Evolutionary conservation across 2,113 vertebrate species (phyloP), one percentile per base, ranked within the genome.

Genomic region (Percina caprodes): DNA sequence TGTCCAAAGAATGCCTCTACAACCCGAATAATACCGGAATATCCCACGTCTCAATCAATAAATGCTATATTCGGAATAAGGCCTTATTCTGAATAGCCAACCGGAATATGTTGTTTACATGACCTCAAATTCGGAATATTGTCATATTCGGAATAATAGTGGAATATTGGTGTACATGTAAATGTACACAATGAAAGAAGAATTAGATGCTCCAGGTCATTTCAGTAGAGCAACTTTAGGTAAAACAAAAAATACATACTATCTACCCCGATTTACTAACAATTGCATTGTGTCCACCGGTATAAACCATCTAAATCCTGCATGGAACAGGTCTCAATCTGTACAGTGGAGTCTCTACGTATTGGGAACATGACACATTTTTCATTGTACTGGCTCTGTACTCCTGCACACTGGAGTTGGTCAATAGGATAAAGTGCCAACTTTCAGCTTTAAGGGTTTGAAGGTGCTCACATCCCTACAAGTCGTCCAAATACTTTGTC

Each of bases 201-300:
- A 81, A 84, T 45, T 74, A 33, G 14, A 76, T 69, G 73, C 56
- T 83, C 46, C 51, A 42, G 67, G 80, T 83, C 83, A 87, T 83
- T 73, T 69, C 18, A 86, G 74, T 72, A 51, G 49, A 80, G 74
- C 24, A 88, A 86, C 74, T 79, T 79, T 73, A 16, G 39, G 61
- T 79, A 49, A 84, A 86, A 66, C 12, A 21, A 68, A 72, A 77
- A 39, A 60, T 16, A 33, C 35, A 42, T n/a, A 78, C 26, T 35
- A 77, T 33, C 19, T 61, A 77, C 18, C 21, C 51, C 21, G 85
- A 79, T 85, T 78, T 75, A 49, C 45, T 16, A 66, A 85, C 76
- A 76, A 24, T 45, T 59, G 2, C 9, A 73, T 75, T 83, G 73
- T 67, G 35, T 80, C 49, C 24, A 16, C 15, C 1, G 1, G 55